A percentile compares a stretch with the other conserved stretches of the same genome.
Evolutionary conservation across 2,113 vertebrate species (phyloP).

Genomic region (Alethe diademata): DNA sequence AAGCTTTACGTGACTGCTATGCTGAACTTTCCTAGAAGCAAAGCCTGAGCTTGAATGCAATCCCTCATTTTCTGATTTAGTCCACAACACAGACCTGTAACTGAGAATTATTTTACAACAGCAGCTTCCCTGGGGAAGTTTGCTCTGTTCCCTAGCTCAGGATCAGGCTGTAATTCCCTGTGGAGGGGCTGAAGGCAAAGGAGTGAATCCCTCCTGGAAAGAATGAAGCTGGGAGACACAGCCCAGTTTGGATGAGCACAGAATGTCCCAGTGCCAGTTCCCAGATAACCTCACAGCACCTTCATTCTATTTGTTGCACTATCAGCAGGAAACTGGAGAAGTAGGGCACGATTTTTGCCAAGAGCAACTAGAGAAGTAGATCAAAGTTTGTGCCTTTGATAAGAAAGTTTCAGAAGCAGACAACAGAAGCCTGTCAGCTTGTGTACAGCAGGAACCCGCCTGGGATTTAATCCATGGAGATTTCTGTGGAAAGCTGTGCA

Average conservation of each 20-base stretch:
- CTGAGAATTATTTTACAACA: background rate
- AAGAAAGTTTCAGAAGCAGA: conserved; percentile 24
- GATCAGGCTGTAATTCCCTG: background rate
- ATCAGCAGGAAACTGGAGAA: conserved; percentile 47
- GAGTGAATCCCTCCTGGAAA: background rate
- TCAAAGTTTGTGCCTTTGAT: conserved; percentile 40
- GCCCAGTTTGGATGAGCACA: background rate
- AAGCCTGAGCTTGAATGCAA: background rate
- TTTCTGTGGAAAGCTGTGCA: background rate
- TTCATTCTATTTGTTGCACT: conserved; percentile 17
- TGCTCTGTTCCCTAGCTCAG: background rate
- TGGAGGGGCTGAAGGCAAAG: background rate
- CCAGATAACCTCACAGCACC: conserved; percentile 50
- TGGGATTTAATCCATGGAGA: background rate
- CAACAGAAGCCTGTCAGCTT: background rate
- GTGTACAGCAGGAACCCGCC: background rate
- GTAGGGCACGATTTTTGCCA: conserved; percentile 45
- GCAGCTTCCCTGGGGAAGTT: background rate
- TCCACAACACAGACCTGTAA: background rate
- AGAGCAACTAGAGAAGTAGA: conserved; percentile 28
- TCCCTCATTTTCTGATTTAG: background rate
- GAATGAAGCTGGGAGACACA: background rate
- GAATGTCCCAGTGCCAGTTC: background rate
- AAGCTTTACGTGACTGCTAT: background rate
- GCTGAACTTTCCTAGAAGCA: background rate